Conservation (phyloP, 2,113 vertebrate genomes). For the Hyperopisus bebe region DNA sequence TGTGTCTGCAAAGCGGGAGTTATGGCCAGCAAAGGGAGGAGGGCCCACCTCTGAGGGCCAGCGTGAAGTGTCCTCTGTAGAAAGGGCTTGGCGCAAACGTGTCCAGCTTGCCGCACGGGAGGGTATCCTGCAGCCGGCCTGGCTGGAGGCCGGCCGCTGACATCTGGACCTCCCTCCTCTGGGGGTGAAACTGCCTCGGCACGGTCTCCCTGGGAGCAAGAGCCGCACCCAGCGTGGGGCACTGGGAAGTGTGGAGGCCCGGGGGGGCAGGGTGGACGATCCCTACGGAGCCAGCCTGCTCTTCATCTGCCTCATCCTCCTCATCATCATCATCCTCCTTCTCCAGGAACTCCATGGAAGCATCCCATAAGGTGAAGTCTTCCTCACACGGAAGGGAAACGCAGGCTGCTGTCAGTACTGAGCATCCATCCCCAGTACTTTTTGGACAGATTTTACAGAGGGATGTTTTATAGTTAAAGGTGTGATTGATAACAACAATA, state of each 20-base stretch:
- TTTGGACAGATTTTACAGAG: neutral
- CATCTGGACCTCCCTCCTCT: constrained; percentile 44
- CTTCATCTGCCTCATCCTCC: constrained; percentile 23
- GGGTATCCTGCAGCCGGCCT: constrained; percentile 22
- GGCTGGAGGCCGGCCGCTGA: constrained; percentile 40
- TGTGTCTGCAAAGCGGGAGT: neutral
- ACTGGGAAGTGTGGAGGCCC: neutral
- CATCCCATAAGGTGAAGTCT: constrained; percentile 51
- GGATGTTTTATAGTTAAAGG: neutral
- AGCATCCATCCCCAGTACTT: neutral
- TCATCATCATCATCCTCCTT: constrained; percentile 24
- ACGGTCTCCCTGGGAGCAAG: constrained; percentile 47
- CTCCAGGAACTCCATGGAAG: constrained; percentile 62
- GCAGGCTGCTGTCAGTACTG: neutral
- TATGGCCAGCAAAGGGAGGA: neutral
- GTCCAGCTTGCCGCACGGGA: constrained; percentile 31
- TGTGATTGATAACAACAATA: neutral
- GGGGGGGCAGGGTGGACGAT: constrained; percentile 30
- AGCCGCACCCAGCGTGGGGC: constrained; percentile 22
- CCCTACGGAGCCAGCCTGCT: neutral
- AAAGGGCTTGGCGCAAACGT: constrained; percentile 34
- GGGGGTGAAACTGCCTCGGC: constrained; percentile 44
- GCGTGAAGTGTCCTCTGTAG: constrained; percentile 49
- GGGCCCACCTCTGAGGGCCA: constrained; percentile 47
- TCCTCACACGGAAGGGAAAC: neutral